Evolutionary conservation across 1,140 invertebrate genomes (phyloP), one percentile per base, ranked within the genome.

Genomic region (Bombus vancouverensis): DNA sequence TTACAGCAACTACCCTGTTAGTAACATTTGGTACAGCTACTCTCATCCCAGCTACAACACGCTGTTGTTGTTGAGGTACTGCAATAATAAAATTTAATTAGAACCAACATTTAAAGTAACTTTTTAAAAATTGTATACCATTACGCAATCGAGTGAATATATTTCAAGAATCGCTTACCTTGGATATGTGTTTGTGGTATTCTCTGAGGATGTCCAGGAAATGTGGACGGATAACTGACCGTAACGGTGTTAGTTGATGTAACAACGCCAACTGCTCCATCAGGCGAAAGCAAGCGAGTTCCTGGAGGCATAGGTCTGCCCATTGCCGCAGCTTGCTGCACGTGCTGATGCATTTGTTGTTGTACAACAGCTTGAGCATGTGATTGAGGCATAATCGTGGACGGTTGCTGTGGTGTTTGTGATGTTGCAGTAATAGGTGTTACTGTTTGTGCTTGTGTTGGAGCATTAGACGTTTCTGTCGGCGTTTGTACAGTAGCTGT

Each of bases 181-280:
- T 95, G 94, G 75, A 95, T 89, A 80, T 95, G 95, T 5, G 91
- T 81, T 73, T 93, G 93, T 5, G 92, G 89, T 72, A 95, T 89
- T 78, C 94, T 92, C 72, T 94, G 94, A n/a, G 92, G 89, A 90
- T 95, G 95, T 75, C 92, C 94, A 13, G 95, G 94, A 87, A 95
- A 96, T 84, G 95, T 93, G 37, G 95, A 93, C 84, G 96, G 95
- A 94, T 96, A 96, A 81, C 96, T 96, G 42, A 97, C 95, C 42
- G 96, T 96, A 32, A 97, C 96, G 39, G 95, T 96, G 88, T 97
- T 96, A 82, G 96, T 97, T 9, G 96, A 95, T 2, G 96, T 96
- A 53, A 97, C 96, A 59, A 97, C 95, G 53, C 96, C 97, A 32
- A 97, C 94, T n/a, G 96, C 95, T 10, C 96, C 96, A 92, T 97